Base-by-base conservation (phyloP, 2,113 vertebrate genomes). In the Otus sunia region DNA sequence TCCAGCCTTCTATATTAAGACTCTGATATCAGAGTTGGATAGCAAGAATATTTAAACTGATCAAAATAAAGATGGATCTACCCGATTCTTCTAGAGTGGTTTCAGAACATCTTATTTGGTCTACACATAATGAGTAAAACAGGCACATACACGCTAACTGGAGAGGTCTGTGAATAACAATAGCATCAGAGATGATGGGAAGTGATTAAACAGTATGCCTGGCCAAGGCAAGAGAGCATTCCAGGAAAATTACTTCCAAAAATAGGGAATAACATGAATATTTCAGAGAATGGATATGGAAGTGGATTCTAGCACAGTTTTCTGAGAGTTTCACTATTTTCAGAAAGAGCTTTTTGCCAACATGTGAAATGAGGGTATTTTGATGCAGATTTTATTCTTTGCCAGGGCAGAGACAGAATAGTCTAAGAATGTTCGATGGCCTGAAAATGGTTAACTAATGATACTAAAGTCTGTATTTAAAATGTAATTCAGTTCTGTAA, bases 401-500 rank as follows among this genome's bases (percentile, higher is more conserved):
- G 20, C 23, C n/a, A 21, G 11, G 23, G 69, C 39, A 77, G 45
- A 71, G 26, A 75, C 15, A n/a, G 36, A 90, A 86, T 3, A 27
- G 11, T 68, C 32, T 76, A 91, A 39, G 26, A 59, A 43, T 3
- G 4, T 72, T 74, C 1, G 4, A 53, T 52, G 43, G 69, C 50
- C 81, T 88, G 41, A 94, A 95, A 97, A 88, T 52, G 55, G 87
- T 95, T 91, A 93, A 96, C 47, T 72, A 92, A 67, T 60, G 73
- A 75, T 53, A 86, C 50, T 62, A 94, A 96, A 95, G 93, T 87
- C 75, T 86, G 49, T 91, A 91, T 77, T 91, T 97, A 94, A 92
- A 94, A 90, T 79, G 58, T 66, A 96, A 93, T 91, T 96, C 74
- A n/a, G 84, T 88, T 95, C 83, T 75, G 32, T 90, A 96, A 97